A percentile compares a stretch with the other conserved stretches of the same genome.
These are phyloP conservation scores for Germaria angustata DNA, from an alignment of 2,888 invertebrate genomes.

Conservation along the genomic window DNA sequence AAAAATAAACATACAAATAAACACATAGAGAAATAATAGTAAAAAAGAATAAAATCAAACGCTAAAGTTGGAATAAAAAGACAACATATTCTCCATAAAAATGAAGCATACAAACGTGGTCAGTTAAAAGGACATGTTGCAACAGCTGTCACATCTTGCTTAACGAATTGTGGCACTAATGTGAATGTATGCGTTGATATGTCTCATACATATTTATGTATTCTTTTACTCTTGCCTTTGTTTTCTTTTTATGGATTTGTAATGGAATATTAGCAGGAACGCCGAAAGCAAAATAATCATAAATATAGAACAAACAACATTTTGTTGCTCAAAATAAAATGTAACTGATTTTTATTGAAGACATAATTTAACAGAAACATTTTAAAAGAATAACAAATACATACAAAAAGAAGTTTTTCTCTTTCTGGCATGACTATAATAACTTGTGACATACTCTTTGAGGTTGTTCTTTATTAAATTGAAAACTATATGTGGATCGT, in stretches of 20 bases:
- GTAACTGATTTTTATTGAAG: constrained; percentile 34
- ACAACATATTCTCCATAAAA: constrained; percentile 40
- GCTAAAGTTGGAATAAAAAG: neutral
- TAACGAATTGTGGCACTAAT: constrained; percentile 66
- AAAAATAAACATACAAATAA: constrained; percentile 54
- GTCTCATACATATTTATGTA: constrained; percentile 32
- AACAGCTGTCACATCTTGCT: constrained; percentile 67
- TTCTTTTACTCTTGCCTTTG: neutral
- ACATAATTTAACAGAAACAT: constrained; percentile 12
- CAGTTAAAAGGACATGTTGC: constrained; percentile 67
- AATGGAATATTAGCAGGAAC: constrained; percentile 60
- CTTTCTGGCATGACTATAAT: neutral
- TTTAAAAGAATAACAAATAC: neutral
- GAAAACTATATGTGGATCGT: neutral
- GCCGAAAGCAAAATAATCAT: constrained; percentile 52
- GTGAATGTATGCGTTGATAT: constrained; percentile 21
- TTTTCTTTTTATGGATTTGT: constrained; percentile 7
- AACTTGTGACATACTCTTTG: constrained; percentile 24
- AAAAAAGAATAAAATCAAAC: neutral
- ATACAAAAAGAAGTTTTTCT: neutral
- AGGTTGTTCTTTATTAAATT: neutral
- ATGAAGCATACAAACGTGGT: constrained; percentile 63
- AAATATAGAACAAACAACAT: constrained; percentile 39
- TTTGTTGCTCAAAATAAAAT: constrained; percentile 8
- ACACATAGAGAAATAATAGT: constrained; percentile 41